A percentile compares a stretch with the other conserved stretches of the same genome.
phyloP scores from a whole-genome alignment of 2,113 vertebrate genomes.

The Sylvia atricapilla region DNA sequence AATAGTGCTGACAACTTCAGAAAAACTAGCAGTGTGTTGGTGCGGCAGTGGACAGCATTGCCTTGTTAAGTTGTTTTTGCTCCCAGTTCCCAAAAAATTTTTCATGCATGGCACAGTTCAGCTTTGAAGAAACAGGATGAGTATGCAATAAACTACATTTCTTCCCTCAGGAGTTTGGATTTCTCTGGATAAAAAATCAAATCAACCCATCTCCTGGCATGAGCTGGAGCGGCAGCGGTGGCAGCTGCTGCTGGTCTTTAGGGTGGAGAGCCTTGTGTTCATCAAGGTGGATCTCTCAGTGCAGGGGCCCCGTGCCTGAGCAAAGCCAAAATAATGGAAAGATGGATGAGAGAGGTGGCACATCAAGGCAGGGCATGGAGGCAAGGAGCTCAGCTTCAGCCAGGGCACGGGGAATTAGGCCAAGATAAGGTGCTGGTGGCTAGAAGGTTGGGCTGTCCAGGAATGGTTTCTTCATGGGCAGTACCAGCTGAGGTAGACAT shows the following conservation, averaged over 20 bases:
- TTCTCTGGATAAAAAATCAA: background rate
- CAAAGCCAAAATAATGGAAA: fast-evolving
- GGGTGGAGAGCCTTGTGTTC: background rate
- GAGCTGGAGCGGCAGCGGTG: fast-evolving
- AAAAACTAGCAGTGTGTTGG: background rate
- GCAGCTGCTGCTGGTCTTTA: background rate
- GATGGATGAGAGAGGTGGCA: background rate
- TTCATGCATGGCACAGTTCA: background rate
- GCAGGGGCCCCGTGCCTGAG: background rate
- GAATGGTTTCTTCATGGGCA: background rate
- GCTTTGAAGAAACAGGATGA: slow-evolving; percentile 14
- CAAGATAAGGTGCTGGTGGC: background rate
- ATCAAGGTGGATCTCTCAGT: background rate
- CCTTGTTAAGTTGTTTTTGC: background rate
- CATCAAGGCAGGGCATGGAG: fast-evolving
- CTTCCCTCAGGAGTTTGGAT: background rate
- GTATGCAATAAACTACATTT: slow-evolving; percentile 1
- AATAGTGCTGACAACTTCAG: background rate
- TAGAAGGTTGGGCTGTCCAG: background rate
- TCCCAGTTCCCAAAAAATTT: background rate
- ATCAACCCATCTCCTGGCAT: background rate
- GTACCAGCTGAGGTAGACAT: background rate
- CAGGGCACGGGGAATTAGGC: background rate
- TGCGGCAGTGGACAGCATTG: background rate
- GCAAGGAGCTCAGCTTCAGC: background rate